Conservation (phyloP, 2,113 vertebrate species). For the Sigmodon hispidus region DNA sequence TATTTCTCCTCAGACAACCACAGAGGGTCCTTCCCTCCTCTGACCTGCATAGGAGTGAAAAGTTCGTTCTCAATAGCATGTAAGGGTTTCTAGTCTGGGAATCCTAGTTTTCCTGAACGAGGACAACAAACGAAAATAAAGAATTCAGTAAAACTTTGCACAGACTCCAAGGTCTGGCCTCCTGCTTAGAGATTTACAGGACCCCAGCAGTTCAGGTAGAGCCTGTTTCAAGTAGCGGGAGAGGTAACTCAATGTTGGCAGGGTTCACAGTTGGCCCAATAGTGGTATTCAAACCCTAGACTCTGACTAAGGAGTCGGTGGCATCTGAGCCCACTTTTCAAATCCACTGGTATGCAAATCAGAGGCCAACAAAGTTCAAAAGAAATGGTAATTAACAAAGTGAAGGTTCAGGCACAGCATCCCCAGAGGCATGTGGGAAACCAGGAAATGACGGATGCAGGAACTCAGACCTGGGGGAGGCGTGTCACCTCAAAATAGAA, state of each 20-base stretch:
- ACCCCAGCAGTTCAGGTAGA: neutral
- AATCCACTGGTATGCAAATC: accelerated
- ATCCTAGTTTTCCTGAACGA: neutral
- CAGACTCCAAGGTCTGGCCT: neutral
- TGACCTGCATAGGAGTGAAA: neutral
- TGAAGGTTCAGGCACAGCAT: neutral
- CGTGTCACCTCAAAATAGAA: neutral
- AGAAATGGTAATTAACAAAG: neutral
- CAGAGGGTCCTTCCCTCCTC: neutral
- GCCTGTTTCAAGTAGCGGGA: neutral
- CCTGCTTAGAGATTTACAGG: neutral
- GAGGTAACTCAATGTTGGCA: no score
- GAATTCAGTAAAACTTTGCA: no score
- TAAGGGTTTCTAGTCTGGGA: neutral
- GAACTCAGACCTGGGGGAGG: neutral
- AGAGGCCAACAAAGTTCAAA: accelerated
- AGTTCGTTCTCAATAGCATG: neutral
- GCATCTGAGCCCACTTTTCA: neutral
- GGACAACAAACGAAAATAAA: neutral
- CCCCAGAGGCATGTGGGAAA: neutral
- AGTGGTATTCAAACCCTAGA: neutral
- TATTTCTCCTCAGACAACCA: neutral
- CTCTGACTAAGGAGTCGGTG: neutral
- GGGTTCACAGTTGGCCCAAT: neutral
- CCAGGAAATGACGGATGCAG: neutral